These are phyloP conservation scores for Esperia sulphurella DNA, from an alignment of 2,888 invertebrate genomes.

Conservation along the genomic window DNA sequence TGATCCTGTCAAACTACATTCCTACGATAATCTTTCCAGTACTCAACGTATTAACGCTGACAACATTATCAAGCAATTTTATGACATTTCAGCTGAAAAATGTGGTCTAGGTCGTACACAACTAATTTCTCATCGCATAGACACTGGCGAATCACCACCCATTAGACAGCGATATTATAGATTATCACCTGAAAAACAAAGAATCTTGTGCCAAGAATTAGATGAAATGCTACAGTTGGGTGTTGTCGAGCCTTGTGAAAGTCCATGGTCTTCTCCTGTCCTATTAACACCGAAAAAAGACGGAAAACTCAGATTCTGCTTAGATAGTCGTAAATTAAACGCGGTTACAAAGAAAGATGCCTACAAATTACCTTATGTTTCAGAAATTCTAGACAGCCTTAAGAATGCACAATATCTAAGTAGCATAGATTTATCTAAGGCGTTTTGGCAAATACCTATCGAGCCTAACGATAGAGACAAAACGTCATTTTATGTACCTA, in stretches of 20 bases:
- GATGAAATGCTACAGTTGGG: background rate
- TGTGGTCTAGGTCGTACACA: constrained; percentile 19
- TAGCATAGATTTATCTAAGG: constrained; percentile 8
- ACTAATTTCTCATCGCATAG: constrained; percentile 17
- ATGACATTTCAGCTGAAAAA: constrained; percentile 12
- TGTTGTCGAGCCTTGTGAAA: constrained; percentile 1
- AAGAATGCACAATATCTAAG: constrained; percentile 7
- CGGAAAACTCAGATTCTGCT: constrained; percentile 1
- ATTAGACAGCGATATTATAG: constrained; percentile 21
- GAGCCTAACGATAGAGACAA: background rate
- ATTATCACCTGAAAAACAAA: constrained; percentile 21
- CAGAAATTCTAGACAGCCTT: constrained; percentile 13
- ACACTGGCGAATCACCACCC: constrained; percentile 20
- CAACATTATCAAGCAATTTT: constrained; percentile 11
- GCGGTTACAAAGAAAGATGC: background rate
- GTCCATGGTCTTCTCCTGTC: constrained; percentile 3
- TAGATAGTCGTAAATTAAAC: constrained; percentile 6
- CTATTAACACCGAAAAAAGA: background rate
- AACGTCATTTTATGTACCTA: constrained; percentile 2
- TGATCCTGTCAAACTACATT: background rate
- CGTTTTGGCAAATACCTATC: constrained; percentile 10
- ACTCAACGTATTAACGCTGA: constrained; percentile 7
- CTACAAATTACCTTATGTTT: constrained; percentile 5
- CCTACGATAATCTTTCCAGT: background rate
- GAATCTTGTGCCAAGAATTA: constrained; percentile 14